Base-by-base conservation (phyloP, 2,888 invertebrate genomes). In the Callimorpha dominula region DNA sequence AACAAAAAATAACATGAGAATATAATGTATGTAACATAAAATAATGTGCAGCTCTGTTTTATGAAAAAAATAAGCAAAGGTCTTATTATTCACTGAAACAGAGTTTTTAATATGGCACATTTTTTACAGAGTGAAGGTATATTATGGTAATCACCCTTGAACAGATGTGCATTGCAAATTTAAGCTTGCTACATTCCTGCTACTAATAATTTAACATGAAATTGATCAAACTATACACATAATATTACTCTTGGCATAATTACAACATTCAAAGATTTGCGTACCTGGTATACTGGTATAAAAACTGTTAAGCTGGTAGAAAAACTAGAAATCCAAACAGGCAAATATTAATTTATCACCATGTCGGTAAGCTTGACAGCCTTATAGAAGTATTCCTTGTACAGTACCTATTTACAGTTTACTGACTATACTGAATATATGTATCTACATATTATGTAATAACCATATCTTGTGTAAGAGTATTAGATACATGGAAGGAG, bases 101-200 rank as follows among this genome's bases (percentile, higher is more conserved):
- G 77, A 80, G 78, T 86, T 82, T 79, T 85, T 90, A 73, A 70
- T 95, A 64, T 95, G 67, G 95, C 95, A 95, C 94, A 95, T 88
- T 68, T 81, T 92, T 95, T 95, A 95, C 95, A 93, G 93, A 92
- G 88, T 89, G 87, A 85, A 86, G 86, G 78, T 80, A 78, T 71
- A 68, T 71, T 70, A 74, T 74, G 70, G 20, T 80, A 80, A 81
- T 76, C 91, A 90, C 89, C 86, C 92, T 91, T 95, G 95, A 95
- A 95, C 95, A 93, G 86, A 93, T 94, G 93, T 94, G 95, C 95
- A 77, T 65, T 52, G 9, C n/a, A 71, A 65, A 65, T 71, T 8
- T 17, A 31, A 3, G 20, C n/a, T n/a, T n/a, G 20, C 57, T 57
- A 20, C 20, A 31, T 31, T 1, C 31, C 31, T 31, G 2, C 31